Conservation (phyloP, 2,113 vertebrate species). For the Notarius lentiginosus region DNA sequence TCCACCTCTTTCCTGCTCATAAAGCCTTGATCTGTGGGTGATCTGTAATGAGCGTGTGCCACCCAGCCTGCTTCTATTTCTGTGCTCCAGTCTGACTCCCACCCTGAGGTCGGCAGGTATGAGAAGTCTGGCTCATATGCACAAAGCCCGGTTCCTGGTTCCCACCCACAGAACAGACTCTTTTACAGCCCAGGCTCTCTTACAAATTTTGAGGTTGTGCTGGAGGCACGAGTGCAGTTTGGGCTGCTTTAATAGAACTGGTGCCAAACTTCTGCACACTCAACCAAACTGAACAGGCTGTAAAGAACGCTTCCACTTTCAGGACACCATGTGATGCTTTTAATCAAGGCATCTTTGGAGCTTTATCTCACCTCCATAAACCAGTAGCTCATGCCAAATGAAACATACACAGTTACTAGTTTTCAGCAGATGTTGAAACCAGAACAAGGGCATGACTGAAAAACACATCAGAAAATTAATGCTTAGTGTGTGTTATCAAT, state of each 20-base stretch:
- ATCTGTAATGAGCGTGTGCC: constrained; percentile 49
- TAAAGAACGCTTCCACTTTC: constrained; percentile 40
- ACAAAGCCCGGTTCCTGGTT: constrained; percentile 22
- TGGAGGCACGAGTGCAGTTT: constrained; percentile 14
- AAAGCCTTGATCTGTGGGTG: constrained; percentile 55
- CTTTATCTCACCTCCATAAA: constrained; percentile 54
- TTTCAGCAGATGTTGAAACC: constrained; percentile 42
- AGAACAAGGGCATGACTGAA: constrained; percentile 25
- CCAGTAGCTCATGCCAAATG: constrained; percentile 50
- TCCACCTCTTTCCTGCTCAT: constrained; percentile 41
- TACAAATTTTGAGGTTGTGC: constrained; percentile 32
- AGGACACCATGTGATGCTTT: constrained; percentile 42
- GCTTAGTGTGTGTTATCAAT: not conserved
- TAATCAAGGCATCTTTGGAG: constrained; percentile 42
- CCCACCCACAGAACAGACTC: constrained; percentile 35
- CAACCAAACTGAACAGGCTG: constrained; percentile 30
- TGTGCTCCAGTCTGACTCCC: constrained; percentile 42
- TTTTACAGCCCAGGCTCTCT: constrained; percentile 23
- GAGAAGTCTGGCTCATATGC: constrained; percentile 27
- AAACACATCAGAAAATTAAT: constrained; percentile 21
- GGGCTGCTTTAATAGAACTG: constrained; percentile 14
- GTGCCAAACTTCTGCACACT: constrained; percentile 27
- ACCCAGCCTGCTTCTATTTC: constrained; percentile 54
- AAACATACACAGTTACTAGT: constrained; percentile 40
- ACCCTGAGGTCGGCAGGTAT: constrained; percentile 53